Conservation (phyloP, 2,888 invertebrate species). For the Acanthoscelides obtectus region DNA sequence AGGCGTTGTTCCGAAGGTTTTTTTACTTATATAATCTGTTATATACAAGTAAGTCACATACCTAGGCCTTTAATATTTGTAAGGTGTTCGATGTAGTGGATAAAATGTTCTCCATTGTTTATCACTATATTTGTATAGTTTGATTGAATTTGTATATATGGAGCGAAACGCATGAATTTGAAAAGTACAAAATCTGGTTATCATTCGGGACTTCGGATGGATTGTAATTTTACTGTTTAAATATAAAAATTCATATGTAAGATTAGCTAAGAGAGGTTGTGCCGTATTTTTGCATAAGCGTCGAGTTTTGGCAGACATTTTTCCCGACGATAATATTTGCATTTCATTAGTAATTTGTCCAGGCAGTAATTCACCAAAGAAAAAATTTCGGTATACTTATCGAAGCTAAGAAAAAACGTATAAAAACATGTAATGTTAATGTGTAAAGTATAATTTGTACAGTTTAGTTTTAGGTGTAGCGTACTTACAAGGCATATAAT, state of each 20-base stretch:
- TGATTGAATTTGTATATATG: not conserved
- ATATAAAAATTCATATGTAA: not conserved
- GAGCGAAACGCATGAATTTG: not conserved
- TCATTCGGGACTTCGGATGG: not conserved
- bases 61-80: not conserved
- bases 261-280: not conserved
- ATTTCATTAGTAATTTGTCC: not conserved
- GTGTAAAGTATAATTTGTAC: not conserved
- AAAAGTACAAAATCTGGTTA: not conserved
- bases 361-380: not conserved
- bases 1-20: too few species aligned
- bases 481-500: not conserved
- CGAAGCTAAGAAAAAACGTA: not conserved
- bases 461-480: not conserved
- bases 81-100: not conserved
- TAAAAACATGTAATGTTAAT: not conserved
- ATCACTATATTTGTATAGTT: not conserved
- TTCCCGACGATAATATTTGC: not conserved
- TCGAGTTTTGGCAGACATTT: not conserved
- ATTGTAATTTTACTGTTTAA: not conserved
- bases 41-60: not conserved
- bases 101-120: not conserved
- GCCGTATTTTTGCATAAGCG: not conserved
- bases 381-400: not conserved
- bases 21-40: not conserved